phyloP scores from a whole-genome alignment of 2,797 vertebrate genomes.

The Enteromius radiatus region DNA sequence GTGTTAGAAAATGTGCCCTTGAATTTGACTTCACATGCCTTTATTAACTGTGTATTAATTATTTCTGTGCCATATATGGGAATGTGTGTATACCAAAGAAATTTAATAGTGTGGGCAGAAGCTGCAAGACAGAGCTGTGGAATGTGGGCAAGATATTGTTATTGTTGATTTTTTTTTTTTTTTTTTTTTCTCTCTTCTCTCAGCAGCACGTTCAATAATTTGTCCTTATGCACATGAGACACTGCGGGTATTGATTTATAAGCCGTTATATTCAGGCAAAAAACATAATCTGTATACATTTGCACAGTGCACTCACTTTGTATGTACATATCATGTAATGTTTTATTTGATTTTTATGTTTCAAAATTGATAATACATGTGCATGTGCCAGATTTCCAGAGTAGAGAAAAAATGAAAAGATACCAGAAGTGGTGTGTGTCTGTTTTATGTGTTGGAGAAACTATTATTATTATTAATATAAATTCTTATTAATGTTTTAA shows the following conservation, averaged over 20 bases:
- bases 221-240: constrained; percentile 44
- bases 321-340: constrained; percentile 76
- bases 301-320: constrained; percentile 83
- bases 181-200: neutral
- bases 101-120: constrained; percentile 21
- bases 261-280: constrained; percentile 77
- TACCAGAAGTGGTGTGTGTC: constrained; percentile 66
- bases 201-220: constrained; percentile 24
- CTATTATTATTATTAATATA: no score
- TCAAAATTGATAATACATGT: constrained; percentile 66
- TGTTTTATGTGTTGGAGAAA: constrained; percentile 60
- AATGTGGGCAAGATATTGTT: constrained; percentile 34
- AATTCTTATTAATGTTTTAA: neutral
- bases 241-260: constrained; percentile 67
- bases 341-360: constrained; percentile 74
- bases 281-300: constrained; percentile 82
- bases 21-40: constrained; percentile 19
- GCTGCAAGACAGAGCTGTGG: constrained; percentile 35
- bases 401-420: constrained; percentile 71
- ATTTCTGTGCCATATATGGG: constrained; percentile 47
- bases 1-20: constrained; percentile 23
- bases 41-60: constrained; percentile 24
- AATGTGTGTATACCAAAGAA: constrained; percentile 57
- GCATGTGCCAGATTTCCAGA: constrained; percentile 78
- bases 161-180: neutral